These are phyloP conservation scores for Tetramorium alpestre DNA, from an alignment of 1,140 invertebrate species.

Conservation along the genomic window DNA sequence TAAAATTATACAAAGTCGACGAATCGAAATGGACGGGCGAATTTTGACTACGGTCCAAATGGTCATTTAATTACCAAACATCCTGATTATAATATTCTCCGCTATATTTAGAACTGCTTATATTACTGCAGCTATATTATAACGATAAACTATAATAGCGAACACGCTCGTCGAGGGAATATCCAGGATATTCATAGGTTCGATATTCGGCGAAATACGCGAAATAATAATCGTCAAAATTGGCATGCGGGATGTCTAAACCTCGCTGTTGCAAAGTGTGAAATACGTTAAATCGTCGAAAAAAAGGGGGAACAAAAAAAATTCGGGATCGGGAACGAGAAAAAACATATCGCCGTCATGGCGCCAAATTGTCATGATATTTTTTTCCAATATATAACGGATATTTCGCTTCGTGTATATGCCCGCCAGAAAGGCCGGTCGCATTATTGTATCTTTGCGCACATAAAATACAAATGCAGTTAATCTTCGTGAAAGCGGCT, in stretches of 20 bases:
- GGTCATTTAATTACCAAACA: constrained; percentile 21
- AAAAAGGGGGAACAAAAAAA: constrained; percentile 44
- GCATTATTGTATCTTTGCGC: constrained; percentile 55
- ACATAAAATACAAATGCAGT: constrained; percentile 58
- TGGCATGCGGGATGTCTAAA: constrained; percentile 42
- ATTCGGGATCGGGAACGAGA: not conserved
- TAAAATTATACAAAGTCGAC: not conserved
- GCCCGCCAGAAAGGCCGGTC: constrained; percentile 6
- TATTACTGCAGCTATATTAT: constrained; percentile 22
- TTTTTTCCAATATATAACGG: constrained; percentile 55
- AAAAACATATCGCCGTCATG: constrained; percentile 54
- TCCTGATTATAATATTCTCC: constrained; percentile 16
- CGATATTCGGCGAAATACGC: constrained; percentile 28
- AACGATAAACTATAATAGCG: constrained; percentile 39
- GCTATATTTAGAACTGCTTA: constrained; percentile 33
- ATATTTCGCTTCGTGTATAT: constrained; percentile 17
- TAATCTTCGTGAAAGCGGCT: constrained; percentile 56
- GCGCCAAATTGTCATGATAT: constrained; percentile 57
- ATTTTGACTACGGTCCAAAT: not conserved
- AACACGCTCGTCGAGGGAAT: constrained; percentile 10
- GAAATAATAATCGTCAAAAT: constrained; percentile 51
- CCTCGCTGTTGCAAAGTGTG: constrained; percentile 48
- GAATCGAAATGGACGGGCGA: not conserved
- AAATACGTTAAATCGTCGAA: constrained; percentile 50
- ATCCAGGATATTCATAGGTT: constrained; percentile 22